Conservation (phyloP, 2,113 vertebrate species). For the Apus apus region DNA sequence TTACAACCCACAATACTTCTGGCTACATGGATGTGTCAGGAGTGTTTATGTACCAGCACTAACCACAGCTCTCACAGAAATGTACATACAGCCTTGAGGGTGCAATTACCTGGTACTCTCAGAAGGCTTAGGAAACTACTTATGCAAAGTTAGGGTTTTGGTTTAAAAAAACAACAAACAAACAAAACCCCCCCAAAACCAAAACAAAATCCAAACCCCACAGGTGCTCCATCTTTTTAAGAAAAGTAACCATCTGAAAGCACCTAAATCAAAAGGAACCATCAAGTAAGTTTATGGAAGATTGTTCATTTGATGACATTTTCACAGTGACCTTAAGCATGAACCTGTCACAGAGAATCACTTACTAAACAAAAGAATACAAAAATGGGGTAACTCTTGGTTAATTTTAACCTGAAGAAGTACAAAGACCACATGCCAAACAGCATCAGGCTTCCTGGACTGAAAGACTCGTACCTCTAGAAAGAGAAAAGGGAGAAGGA, state of each 20-base stretch:
- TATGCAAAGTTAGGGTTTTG: not conserved
- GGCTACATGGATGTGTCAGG: not conserved
- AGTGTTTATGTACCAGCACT: not conserved
- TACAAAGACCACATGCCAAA: not conserved
- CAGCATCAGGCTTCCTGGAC: not conserved
- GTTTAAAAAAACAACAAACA: not conserved
- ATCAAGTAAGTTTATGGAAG: not conserved
- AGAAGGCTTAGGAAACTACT: not conserved
- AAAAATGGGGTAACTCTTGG: not conserved
- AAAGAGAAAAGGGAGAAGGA: not conserved
- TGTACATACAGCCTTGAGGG: not conserved
- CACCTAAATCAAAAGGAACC: not conserved
- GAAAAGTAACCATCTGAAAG: not conserved
- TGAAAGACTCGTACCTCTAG: not conserved
- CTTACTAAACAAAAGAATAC: not conserved
- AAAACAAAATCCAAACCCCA: no score
- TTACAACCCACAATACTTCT: not conserved
- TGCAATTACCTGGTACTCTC: accelerated
- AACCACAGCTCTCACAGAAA: not conserved
- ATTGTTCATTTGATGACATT: not conserved
- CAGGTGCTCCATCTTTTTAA: not conserved
- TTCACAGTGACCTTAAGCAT: not conserved
- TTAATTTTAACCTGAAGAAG: not conserved
- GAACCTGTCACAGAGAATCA: not conserved
- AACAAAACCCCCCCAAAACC: not conserved